Evolutionary conservation across 2,797 vertebrate genomes (phyloP).

Genomic region (Hippopotamyrus pictus): DNA sequence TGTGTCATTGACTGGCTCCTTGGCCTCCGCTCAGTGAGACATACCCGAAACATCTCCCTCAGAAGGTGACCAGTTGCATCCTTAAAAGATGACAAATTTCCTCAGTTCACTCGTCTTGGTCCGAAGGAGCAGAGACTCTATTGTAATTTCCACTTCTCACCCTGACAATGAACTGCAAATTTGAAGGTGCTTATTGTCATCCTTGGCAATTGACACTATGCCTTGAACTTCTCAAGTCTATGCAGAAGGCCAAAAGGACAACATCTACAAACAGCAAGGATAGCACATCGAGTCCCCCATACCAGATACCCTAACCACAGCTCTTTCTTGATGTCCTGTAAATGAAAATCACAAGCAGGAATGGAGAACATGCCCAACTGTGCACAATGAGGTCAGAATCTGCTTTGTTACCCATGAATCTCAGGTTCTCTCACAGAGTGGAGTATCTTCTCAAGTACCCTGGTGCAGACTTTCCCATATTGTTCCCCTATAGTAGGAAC

Average conservation of each 20-base stretch:
- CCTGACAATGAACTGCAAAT: neutral
- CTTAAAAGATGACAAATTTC: neutral
- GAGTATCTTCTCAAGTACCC: neutral
- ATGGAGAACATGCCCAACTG: neutral
- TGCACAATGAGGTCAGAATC: neutral
- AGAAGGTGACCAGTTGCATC: neutral
- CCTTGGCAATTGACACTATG: neutral
- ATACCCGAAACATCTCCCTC: neutral
- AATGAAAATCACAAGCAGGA: neutral
- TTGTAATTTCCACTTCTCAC: neutral
- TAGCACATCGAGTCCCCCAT: neutral
- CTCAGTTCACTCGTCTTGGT: neutral
- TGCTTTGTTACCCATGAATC: neutral
- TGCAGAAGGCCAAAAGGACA: neutral
- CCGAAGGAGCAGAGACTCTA: neutral
- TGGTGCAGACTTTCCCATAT: neutral
- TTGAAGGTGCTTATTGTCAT: neutral
- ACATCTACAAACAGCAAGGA: neutral
- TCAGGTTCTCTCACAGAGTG: neutral
- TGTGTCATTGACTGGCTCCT: neutral
- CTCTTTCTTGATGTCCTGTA: neutral
- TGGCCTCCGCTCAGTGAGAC: neutral
- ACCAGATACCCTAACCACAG: neutral
- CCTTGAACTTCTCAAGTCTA: neutral
- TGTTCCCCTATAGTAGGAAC: neutral